Conservation (phyloP, 2,113 vertebrate genomes). For the Cathartes aura region DNA sequence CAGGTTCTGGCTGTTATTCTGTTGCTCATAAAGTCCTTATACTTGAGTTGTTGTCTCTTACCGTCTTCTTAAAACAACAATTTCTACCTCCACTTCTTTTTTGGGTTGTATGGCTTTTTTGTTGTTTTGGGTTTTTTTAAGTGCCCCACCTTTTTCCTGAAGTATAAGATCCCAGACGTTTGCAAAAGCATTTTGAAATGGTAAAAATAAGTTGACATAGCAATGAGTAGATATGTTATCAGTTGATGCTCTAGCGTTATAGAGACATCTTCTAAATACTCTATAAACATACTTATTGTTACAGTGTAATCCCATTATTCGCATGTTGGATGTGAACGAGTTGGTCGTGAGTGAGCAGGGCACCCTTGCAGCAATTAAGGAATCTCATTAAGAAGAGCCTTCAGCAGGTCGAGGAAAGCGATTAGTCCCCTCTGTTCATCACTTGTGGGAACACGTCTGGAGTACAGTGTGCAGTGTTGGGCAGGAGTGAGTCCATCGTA, state of each 20-base stretch:
- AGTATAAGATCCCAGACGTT: not conserved
- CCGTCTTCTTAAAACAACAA: conserved; percentile 34
- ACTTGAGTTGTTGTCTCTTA: conserved; percentile 36
- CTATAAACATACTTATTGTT: fast-evolving
- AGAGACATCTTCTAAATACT: not conserved
- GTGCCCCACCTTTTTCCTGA: not conserved
- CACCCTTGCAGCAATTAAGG: not conserved
- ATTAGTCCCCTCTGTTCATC: not conserved
- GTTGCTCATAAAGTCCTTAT: not conserved
- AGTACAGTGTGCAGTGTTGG: not conserved
- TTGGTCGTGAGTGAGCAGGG: not conserved
- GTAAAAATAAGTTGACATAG: not conserved
- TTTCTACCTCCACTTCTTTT: conserved; percentile 61
- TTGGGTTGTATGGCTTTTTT: not conserved
- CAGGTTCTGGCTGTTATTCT: not conserved
- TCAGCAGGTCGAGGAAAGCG: not conserved
- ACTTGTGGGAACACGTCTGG: not conserved
- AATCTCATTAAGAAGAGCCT: not conserved
- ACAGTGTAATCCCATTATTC: not conserved
- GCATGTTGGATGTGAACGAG: not conserved
- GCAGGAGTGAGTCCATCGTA: not conserved
- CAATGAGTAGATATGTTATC: not conserved
- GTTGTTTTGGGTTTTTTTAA: not conserved
- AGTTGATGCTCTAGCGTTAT: not conserved
- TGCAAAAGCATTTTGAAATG: not conserved